Percentiles rank a stretch among this genome's conserved stretches.
These are phyloP conservation scores for Cuniculus paca DNA, from an alignment of 2,797 vertebrate species.

Conservation along the genomic window DNA sequence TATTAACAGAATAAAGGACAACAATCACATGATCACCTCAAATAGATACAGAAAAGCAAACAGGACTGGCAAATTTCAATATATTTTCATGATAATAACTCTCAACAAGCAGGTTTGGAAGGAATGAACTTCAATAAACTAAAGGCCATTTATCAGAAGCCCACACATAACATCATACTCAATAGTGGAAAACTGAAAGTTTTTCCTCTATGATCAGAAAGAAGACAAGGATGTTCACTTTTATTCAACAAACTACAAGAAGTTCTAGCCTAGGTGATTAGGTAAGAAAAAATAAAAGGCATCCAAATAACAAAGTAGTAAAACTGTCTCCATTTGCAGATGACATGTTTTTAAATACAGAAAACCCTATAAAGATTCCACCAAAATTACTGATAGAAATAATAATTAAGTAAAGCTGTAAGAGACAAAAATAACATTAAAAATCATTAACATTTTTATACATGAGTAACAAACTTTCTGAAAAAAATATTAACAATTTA, in stretches of 20 bases:
- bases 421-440: not conserved
- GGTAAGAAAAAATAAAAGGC: not conserved
- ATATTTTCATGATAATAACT: not conserved
- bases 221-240: not conserved
- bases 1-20: not conserved
- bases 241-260: not conserved
- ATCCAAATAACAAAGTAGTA: not conserved
- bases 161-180: not conserved
- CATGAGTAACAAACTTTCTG: not conserved
- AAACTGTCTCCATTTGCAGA: not conserved
- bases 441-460: not conserved
- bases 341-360: not conserved
- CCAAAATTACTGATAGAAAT: not conserved
- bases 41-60: not conserved
- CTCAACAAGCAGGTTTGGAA: not conserved
- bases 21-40: not conserved
- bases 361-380: not conserved
- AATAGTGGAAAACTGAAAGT: not conserved
- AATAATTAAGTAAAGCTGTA: not conserved
- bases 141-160: not conserved
- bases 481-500: not conserved
- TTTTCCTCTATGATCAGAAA: not conserved
- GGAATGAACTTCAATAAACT: not conserved
- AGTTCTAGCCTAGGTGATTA: not conserved
- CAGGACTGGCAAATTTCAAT: not conserved